phyloP scores from a whole-genome alignment of 2,888 invertebrate species.

The Aphidoletes aphidimyza region DNA sequence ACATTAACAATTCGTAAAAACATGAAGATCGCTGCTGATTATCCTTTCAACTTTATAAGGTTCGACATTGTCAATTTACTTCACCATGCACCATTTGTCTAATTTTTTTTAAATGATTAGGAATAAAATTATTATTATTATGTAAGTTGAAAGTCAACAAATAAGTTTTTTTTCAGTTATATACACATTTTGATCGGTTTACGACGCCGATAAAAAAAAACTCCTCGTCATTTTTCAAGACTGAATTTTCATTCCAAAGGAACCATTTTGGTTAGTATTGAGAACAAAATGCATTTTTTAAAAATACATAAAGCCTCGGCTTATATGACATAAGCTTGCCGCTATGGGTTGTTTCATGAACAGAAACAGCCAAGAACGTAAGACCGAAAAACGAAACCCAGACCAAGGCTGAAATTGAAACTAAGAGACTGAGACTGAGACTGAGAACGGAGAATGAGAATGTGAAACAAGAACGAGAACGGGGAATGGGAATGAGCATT shows the following conservation, averaged over 20 bases:
- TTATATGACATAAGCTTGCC: not conserved
- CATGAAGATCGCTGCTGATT: too few species aligned
- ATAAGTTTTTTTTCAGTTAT: not conserved
- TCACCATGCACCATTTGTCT: not conserved
- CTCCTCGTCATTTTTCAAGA: not conserved
- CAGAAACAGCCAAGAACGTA: too few species aligned
- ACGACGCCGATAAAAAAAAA: not conserved
- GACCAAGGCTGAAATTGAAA: not conserved
- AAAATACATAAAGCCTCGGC: not conserved
- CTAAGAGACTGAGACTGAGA: not conserved
- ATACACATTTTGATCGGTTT: not conserved
- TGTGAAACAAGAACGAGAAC: not conserved
- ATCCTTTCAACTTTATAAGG: too few species aligned
- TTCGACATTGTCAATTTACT: not conserved
- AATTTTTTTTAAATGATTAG: slow-evolving; percentile 15
- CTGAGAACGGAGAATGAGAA: not conserved
- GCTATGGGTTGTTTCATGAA: not conserved
- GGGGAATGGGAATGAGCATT: too few species aligned
- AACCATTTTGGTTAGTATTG: not conserved
- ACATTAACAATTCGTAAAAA: too few species aligned
- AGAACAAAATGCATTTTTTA: slow-evolving; percentile 18
- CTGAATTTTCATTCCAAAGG: not conserved
- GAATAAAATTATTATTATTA: slow-evolving; percentile 23
- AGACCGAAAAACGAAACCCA: too few species aligned
- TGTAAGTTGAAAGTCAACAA: not conserved